Evolutionary conservation across 2,888 invertebrate species (phyloP).

Genomic region (Brachylomia viminalis): DNA sequence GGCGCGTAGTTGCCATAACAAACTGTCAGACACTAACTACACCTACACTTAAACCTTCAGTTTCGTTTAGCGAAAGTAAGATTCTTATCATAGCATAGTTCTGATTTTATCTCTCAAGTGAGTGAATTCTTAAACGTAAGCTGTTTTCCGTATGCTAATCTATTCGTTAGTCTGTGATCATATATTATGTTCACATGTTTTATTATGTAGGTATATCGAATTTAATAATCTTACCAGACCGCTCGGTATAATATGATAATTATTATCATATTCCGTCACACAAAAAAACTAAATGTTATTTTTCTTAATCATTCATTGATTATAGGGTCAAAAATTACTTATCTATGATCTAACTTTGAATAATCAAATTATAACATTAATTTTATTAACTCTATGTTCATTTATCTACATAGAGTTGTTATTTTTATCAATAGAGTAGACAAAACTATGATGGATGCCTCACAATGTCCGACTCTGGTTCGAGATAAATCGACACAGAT

Average conservation of each 20-base stretch:
- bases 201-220: constrained; percentile 34
- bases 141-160: constrained; percentile 52
- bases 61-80: constrained; percentile 78
- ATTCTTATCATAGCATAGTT: constrained; percentile 71
- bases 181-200: constrained; percentile 38
- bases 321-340: constrained; percentile 46
- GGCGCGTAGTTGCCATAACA: constrained; percentile 60
- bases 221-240: constrained; percentile 45
- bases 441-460: constrained; percentile 88
- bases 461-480: constrained; percentile 74
- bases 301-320: constrained; percentile 57
- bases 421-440: constrained; percentile 83
- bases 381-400: constrained; percentile 39
- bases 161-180: constrained; percentile 43
- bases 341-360: constrained; percentile 57
- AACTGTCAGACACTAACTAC: constrained; percentile 57
- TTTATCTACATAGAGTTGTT: constrained; percentile 78
- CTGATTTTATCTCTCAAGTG: constrained; percentile 72
- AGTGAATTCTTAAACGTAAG: constrained; percentile 61
- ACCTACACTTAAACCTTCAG: constrained; percentile 76
- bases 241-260: constrained; percentile 59
- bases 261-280: constrained; percentile 49
- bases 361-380: constrained; percentile 57
- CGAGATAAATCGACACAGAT: constrained; percentile 83
- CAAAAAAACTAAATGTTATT: constrained; percentile 51